phyloP scores from a whole-genome alignment of 2,888 invertebrate species.

The Drepana falcataria region DNA sequence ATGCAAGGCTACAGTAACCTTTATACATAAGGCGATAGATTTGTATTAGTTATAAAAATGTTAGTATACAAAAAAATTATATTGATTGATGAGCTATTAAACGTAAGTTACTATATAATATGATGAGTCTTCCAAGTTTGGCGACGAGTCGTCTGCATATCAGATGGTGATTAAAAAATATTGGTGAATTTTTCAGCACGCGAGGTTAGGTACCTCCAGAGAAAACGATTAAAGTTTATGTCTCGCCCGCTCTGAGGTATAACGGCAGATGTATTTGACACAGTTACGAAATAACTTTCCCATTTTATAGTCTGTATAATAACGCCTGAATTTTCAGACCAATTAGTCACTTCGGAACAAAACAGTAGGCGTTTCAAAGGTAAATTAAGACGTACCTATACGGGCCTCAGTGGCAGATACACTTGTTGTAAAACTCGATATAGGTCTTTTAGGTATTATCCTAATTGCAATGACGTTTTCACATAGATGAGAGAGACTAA shows the following conservation, averaged over 20 bases:
- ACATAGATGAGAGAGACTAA: no score
- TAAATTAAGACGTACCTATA: no score
- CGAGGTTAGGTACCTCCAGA: conserved; percentile 19
- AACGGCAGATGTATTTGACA: conserved; percentile 17
- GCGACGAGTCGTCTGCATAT: conserved; percentile 19
- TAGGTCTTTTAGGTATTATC: no score
- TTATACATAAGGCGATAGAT: no score
- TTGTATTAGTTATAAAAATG: no score
- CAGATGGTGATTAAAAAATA: conserved; percentile 19
- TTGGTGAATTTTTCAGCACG: conserved; percentile 21
- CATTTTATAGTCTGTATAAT: background rate
- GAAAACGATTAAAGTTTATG: conserved; percentile 24
- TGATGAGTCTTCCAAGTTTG: conserved; percentile 18
- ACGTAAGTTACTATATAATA: conserved; percentile 4
- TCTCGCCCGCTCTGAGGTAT: conserved; percentile 16
- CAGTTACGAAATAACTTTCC: conserved; percentile 4
- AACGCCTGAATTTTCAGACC: background rate
- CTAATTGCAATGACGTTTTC: no score
- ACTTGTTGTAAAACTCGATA: no score
- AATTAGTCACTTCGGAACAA: background rate
- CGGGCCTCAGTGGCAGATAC: no score
- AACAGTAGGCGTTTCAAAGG: no score
- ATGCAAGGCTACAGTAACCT: no score
- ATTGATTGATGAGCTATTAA: no score
- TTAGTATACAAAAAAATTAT: no score